A percentile compares a stretch with the other conserved stretches of the same genome.
phyloP scores from a whole-genome alignment of 2,113 vertebrate species.

The Nothoprocta perdicaria region DNA sequence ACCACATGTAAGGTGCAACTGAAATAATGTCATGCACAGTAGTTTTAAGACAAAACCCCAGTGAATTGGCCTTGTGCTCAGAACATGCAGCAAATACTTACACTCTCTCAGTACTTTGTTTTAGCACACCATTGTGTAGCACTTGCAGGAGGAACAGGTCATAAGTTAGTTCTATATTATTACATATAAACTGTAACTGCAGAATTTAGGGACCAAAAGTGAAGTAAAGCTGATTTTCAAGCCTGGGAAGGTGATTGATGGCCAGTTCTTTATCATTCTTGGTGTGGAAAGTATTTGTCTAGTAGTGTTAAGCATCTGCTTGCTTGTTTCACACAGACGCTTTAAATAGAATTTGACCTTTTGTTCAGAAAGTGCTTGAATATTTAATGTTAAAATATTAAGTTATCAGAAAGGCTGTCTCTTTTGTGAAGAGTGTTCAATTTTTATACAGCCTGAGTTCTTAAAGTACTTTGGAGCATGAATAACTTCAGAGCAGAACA shows the following conservation, averaged over 20 bases:
- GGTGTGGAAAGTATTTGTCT: conserved; percentile 55
- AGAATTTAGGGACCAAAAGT: neutral
- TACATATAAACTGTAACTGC: neutral
- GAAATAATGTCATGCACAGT: neutral
- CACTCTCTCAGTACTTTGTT: neutral
- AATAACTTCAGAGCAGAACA: conserved; percentile 68
- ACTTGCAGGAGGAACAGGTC: neutral
- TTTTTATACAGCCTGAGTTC: conserved; percentile 61
- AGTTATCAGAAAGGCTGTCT: conserved; percentile 69
- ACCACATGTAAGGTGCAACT: neutral
- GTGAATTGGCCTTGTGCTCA: neutral
- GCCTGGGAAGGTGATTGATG: conserved; percentile 43
- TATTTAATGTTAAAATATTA: conserved; percentile 73
- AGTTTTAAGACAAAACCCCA: neutral
- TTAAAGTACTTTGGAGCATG: conserved; percentile 59
- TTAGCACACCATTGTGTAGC: neutral
- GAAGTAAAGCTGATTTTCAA: conserved; percentile 38
- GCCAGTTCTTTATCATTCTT: conserved; percentile 37
- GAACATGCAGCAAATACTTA: neutral
- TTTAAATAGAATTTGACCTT: conserved; percentile 71
- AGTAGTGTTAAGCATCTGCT: conserved; percentile 70
- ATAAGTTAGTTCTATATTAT: neutral
- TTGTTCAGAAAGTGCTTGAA: conserved; percentile 67
- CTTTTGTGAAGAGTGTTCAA: conserved; percentile 59
- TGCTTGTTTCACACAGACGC: conserved; percentile 65